Evolutionary conservation across 2,113 vertebrate species (phyloP), one percentile per base, ranked within the genome.

Genomic region (pig (Sus scrofa)): DNA sequence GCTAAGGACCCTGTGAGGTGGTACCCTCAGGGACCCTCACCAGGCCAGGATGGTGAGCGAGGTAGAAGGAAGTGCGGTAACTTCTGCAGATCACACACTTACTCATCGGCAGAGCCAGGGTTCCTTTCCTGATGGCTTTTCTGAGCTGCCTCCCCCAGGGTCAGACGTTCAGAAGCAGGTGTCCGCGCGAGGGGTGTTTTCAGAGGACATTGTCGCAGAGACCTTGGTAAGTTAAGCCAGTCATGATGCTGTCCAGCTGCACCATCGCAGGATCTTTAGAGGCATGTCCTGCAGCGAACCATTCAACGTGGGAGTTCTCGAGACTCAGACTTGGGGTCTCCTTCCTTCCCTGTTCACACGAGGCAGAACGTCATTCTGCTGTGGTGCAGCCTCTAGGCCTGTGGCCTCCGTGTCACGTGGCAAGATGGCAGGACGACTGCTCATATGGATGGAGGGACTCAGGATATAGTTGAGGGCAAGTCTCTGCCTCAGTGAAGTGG

Each of bases 21-120:
- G 12, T 58, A 18, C 34, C 0, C 7, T 10, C 6, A 2, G 2
- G 3, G 50, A 7, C 13, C 4, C 11, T 54, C 2, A 1, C n/a
- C 1, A 68, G n/a, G n/a, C 6, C 0, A 26, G 26, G 12, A 22
- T 74, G 60, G 9, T 50, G 22, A 19, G 1, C 9, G 62, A 18
- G 7, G 30, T 30, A 22, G n/a, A 12, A 3, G 34, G 44, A 67
- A 34, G 8, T 34, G 34, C 7, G 30, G 34, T 63, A 1, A 15
- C n/a, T 56, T 56, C 27, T 20, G n/a, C 3, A 2, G 27, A 8
- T 44, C 37, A 27, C 20, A 34, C 22, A 22, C 5, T 6, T 44
- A 34, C 58, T 32, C 77, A 1, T 7, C 26, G 22, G 27, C 14
- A n/a, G 52, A 67, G 12, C 14, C 15, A 22, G 16, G 34, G 34